A percentile compares a stretch with the other conserved stretches of the same genome.
phyloP scores from a whole-genome alignment of 2,113 vertebrate species.

The Romanogobio albipinnatus region DNA sequence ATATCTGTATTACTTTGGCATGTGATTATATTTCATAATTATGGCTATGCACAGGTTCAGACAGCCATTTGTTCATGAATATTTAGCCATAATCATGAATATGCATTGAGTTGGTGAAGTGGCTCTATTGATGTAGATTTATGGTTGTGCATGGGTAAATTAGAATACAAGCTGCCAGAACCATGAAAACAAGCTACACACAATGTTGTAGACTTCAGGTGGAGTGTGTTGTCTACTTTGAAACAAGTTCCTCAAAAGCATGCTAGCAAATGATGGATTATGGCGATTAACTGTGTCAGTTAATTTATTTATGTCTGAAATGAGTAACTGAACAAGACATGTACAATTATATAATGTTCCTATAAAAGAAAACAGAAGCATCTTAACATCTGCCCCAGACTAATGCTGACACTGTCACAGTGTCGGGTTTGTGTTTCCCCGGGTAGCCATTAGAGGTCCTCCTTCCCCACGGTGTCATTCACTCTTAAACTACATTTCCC shows the following conservation, averaged over 20 bases:
- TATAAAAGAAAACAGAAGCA: neutral
- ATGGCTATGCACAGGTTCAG: conserved; percentile 66
- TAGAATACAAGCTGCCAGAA: conserved; percentile 64
- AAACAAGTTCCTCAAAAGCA: neutral
- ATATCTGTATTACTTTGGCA: conserved; percentile 16
- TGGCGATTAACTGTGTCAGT: conserved; percentile 11
- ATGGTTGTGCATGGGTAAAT: conserved; percentile 69
- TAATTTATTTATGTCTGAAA: conserved; percentile 29
- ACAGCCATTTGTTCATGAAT: conserved; percentile 79
- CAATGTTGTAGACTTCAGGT: conserved; percentile 18
- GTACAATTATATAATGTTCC: conserved; percentile 1
- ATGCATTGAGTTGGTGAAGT: conserved; percentile 69
- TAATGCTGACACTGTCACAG: no score
- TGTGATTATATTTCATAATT: conserved; percentile 72
- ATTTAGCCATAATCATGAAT: conserved; percentile 73
- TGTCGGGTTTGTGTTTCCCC: no score
- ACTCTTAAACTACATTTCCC: no score
- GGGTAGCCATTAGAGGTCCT: no score
- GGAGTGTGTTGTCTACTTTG: neutral
- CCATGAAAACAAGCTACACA: conserved; percentile 47
- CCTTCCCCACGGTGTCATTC: no score
- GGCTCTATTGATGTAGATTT: conserved; percentile 70
- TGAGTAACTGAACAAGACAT: neutral
- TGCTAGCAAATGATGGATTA: neutral
- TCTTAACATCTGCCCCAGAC: neutral